Base-by-base conservation (phyloP, 2,113 vertebrate genomes). In the Cyprinodon brontotheroides region DNA sequence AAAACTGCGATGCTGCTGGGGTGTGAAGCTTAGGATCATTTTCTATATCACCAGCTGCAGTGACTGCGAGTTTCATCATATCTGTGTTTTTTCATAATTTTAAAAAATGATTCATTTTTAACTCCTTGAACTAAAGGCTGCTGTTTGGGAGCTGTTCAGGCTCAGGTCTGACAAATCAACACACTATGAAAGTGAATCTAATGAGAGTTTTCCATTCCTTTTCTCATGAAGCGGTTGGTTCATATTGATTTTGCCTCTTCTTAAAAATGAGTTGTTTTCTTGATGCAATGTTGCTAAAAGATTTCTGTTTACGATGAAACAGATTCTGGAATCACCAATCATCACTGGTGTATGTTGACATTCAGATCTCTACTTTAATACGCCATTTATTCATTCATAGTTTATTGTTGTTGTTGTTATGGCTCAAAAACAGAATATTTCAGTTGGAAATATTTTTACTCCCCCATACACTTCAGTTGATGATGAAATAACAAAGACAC, bases 1-100 rank as follows among this genome's bases (percentile, higher is more conserved):
- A 86, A 81, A 80, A 71, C 68, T 76, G 39, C 47, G 70, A 80
- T 76, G 65, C 68, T 65, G 61, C 57, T 75, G 39, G 41, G 43
- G 72, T 79, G 79, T 86, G 80, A 85, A 85, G 75, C 67, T 68
- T 67, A 81, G 74, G 50, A 40, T 65, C 59, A 39, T 77, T 81
- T 83, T 72, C 59, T 63, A 1, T 37, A 61, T 77, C 59, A 75
- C 61, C 5, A 50, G 29, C 40, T 79, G 38, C 72, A 22, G 68
- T 38, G 20, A 78, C 41, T 70, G 37, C 14, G 65, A 47, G 15
- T 36, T 74, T 57, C 47, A 65, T 75, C 62, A 69, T 68, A 68
- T 68, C 57, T 68, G 61, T 38, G 10, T 14, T 65, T 39, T 43
- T 45, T 45, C 22, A 43, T 65, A 65, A 22, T 50, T 8, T 8